These are phyloP conservation scores for Gallinago solitaria DNA, from an alignment of 2,797 vertebrate species.

Conservation along the genomic window DNA sequence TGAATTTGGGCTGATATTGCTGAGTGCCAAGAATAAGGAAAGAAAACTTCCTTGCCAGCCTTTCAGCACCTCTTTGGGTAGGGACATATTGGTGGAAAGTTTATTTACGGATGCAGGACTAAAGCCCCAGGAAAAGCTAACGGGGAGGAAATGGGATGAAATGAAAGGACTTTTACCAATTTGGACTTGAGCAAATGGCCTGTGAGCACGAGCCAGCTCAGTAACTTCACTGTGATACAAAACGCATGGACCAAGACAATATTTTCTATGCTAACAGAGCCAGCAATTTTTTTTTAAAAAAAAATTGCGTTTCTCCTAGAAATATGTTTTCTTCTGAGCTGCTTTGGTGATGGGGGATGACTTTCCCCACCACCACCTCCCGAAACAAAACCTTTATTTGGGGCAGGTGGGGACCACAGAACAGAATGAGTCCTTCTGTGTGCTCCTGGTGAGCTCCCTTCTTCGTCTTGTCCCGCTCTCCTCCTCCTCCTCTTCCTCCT, in stretches of 20 bases:
- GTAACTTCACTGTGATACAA: neutral
- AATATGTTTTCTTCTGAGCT: neutral
- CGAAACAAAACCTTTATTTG: neutral
- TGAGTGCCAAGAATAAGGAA: neutral
- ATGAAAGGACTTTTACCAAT: too few species aligned
- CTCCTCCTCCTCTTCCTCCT: neutral
- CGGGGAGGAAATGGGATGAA: neutral
- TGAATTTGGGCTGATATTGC: neutral
- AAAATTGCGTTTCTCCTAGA: neutral
- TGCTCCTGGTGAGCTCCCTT: neutral
- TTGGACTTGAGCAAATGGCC: neutral
- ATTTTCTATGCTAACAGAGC: neutral
- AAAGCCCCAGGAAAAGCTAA: neutral
- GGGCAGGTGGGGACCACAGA: neutral
- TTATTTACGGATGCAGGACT: neutral
- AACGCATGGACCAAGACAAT: neutral
- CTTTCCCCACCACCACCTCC: neutral
- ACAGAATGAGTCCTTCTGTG: neutral
- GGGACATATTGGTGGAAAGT: neutral
- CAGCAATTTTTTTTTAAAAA: neutral
- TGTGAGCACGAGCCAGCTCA: neutral
- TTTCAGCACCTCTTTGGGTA: neutral
- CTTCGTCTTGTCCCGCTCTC: rapidly evolving
- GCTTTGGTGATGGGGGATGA: rapidly evolving
- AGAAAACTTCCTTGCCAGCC: neutral